phyloP scores from a whole-genome alignment of 1,140 invertebrate genomes.

The Drosophila ohnishii region DNA sequence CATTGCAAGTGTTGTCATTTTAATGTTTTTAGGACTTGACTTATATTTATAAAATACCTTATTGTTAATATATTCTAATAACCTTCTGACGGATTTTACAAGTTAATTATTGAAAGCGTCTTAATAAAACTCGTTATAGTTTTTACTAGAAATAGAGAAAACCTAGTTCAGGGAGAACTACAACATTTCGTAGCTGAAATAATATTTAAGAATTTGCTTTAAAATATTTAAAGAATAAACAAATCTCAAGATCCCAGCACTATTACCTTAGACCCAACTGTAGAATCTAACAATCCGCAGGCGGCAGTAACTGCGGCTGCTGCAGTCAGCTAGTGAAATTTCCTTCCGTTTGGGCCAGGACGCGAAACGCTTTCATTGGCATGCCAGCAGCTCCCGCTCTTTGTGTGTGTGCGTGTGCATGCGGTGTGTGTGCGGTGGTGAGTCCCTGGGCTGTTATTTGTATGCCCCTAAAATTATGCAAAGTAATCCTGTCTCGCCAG shows the following conservation, averaged over 20 bases:
- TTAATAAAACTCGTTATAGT: too few relatives aligned
- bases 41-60: too few relatives aligned
- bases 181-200: background rate
- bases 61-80: background rate
- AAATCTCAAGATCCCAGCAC: background rate
- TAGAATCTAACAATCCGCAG: constrained; percentile 29
- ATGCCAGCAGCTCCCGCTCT: constrained; percentile 30
- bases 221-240: too few relatives aligned
- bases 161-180: background rate
- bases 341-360: constrained; percentile 73
- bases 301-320: constrained; percentile 57
- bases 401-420: constrained; percentile 11
- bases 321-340: constrained; percentile 80
- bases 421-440: constrained; percentile 27
- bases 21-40: too few relatives aligned
- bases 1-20: background rate
- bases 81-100: background rate
- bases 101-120: too few relatives aligned
- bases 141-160: too few relatives aligned
- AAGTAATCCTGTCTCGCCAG: constrained; percentile 72
- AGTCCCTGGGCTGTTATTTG: constrained; percentile 69
- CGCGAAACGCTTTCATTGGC: constrained; percentile 67
- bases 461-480: constrained; percentile 79
- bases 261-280: constrained; percentile 6
- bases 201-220: too few relatives aligned